Evolutionary conservation across 2,797 vertebrate genomes (phyloP).

Genomic region (Cuniculus paca): DNA sequence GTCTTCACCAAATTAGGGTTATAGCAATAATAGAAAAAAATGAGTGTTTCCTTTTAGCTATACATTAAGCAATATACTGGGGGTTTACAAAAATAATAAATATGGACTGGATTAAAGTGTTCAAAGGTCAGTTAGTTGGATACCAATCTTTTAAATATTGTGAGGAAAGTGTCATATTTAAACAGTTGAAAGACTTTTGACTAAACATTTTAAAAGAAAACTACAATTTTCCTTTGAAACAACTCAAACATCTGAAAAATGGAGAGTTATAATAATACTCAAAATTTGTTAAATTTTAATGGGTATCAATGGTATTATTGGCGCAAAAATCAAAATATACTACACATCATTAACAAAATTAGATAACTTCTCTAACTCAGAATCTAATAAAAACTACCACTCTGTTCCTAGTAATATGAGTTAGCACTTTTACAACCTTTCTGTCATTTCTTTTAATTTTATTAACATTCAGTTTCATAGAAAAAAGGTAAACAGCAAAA

Average conservation of each 20-base stretch:
- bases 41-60: background rate
- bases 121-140: slow-evolving; percentile 32
- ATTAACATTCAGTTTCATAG: background rate
- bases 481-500: background rate
- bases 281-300: slow-evolving; percentile 28
- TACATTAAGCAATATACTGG: background rate
- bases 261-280: background rate
- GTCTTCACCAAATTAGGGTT: background rate
- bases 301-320: background rate
- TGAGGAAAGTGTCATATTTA: background rate
- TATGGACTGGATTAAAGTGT: background rate
- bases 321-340: background rate
- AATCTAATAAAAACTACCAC: slow-evolving; percentile 14
- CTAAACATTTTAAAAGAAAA: background rate
- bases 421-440: background rate
- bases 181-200: background rate
- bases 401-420: background rate
- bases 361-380: background rate
- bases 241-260: background rate
- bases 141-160: slow-evolving; percentile 35
- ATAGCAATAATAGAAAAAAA: slow-evolving; percentile 33
- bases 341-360: background rate
- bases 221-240: background rate
- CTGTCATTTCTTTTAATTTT: slow-evolving; percentile 29
- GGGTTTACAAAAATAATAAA: background rate